Base-by-base conservation (phyloP, 2,888 invertebrate species). In the Drosophila ustulata region DNA sequence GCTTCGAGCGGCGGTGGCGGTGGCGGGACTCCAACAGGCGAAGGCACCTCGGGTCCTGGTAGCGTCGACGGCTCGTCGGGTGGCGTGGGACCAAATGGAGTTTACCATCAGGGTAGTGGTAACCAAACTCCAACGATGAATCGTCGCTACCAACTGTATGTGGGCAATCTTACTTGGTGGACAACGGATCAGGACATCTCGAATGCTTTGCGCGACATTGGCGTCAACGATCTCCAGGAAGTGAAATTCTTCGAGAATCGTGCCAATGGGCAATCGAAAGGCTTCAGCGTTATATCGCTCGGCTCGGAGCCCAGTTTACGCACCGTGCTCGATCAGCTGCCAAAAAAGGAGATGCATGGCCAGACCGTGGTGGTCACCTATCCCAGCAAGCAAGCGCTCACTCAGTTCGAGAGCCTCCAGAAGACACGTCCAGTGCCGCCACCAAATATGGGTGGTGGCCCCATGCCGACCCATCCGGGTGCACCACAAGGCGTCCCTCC, bases 141-240 rank as follows among this genome's bases (percentile, higher is more conserved):
- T 49, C 94, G 97, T 90, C 95, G 97, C 90, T 96, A 96, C 92
- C 98, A 98, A 92, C 94, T 98, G 49, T 99, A 99, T 93, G 96
- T 99, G 90, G 99, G 99, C 90, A 99, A 99, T 93, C 95, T 99
- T 82, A 98, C 99, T 88, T 99, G 99, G 98, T 99, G 98, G 98
- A 99, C 98, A 59, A 99, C 98, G 74, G 99, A 98, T 93, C 97
- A 97, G 93, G 98, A 99, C 91, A 96, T 99, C 78, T 96, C 96
- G 55, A 97, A 98, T 93, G 96, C 96, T n/a, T 94, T 99, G 70
- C 95, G 95, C 57, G 96, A 96, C 80, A 94, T 97, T 83, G 99
- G 99, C 51, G 97, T 99, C 5, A 95, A 94, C 62, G 99, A 99
- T 93, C 96, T 99, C 90, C 95, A 98, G 89, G 99, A 99, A 92